Evolutionary conservation across 2,888 invertebrate species (phyloP), one percentile per base, ranked within the genome.

Genomic region (Cheilosia urbana): DNA sequence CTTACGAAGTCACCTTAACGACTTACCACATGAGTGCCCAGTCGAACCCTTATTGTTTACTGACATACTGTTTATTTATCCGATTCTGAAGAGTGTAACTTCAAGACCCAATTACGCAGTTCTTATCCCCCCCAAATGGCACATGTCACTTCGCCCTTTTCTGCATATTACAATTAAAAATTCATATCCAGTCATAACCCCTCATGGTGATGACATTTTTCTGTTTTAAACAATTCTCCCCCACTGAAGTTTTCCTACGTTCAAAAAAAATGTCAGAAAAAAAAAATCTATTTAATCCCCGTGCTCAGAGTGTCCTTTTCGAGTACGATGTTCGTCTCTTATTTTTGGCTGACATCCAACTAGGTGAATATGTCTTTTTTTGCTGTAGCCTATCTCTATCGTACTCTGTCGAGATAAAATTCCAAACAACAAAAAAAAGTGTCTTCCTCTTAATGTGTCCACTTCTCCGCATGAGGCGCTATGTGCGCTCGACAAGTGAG

Each of bases 301-400:
- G 69, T 63, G 55, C 45, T 47, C 27, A 62, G 42, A 17, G 58
- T 73, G 66, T 80, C 80, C 80, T 73, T 73, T 80, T 30, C 51
- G n/a, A 47, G 6, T 30, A 47, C 9, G 17, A 45, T 47, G 19
- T 47, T 37, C n/a, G 15, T 47, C 51, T 37, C 21, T 9, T 15
- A 49, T 51, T 66, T 15, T 76, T 82, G 82, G 82, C 76, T 65
- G 65, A 58, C 21, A 65, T 82, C 82, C 82, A 82, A 82, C 82
- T 82, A 71, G 82, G 82, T 77, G 82, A 81, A 40, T 63, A 47
- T 19, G 19, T 71, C 55, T 49, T 63, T 63, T 63, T 49, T 63
- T 62, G 47, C 63, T 75, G 30, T 49, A 47, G 42, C 37, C 37
- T 63, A 69, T 63, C 68, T 75, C 42, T 75, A 75, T 69, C 13